Evolutionary conservation across 2,888 invertebrate genomes (phyloP), one percentile per base, ranked within the genome.

Genomic region (Platypus cylindrus): DNA sequence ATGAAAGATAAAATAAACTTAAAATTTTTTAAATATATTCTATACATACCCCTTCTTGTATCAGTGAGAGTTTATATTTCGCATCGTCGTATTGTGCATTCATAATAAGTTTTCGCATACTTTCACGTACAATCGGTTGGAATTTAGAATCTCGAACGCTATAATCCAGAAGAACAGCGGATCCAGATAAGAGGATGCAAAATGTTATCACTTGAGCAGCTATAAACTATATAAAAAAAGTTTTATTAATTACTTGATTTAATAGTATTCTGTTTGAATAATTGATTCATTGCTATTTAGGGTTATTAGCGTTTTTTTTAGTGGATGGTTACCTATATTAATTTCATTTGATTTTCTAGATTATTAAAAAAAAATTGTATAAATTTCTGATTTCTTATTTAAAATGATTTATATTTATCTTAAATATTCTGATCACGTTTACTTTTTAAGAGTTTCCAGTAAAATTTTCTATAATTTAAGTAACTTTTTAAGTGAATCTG

Each of bases 111-210:
- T 71, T 62, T 16, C 71, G 66, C 64, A 89, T 73, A 30, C 78
- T 73, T 27, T 73, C 70, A 37, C 71, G 69, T 47, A 89, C 75
- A 45, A 80, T 63, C 0, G 85, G 85, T 52, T 85, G 85, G 46
- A 89, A 71, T 41, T 73, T 70, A 32, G 87, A 86, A 60, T 83
- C 73, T 50, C 80, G 74, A 0, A 85, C 82, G 40, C 85, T 85
- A 62, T 78, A 80, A 57, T 82, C 78, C 39, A 89, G 60, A 1
- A 86, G 68, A 15, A 86, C 73, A 7, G 79, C 79, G 0, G 84
- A 70, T 2, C 89, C 89, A 0, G 75, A 61, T 14, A 85, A 57
- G 5, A 81, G 78, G 29, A 79, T 64, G 7, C 85, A 55, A 54
- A 87, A 84, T 30, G 75, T 67, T 3, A 78, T 62, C 7, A 73